Percentiles rank a stretch among this genome's conserved stretches.
These are phyloP conservation scores for Pseudopipra pipra DNA, from an alignment of 2,113 vertebrate species.

Conservation along the genomic window DNA sequence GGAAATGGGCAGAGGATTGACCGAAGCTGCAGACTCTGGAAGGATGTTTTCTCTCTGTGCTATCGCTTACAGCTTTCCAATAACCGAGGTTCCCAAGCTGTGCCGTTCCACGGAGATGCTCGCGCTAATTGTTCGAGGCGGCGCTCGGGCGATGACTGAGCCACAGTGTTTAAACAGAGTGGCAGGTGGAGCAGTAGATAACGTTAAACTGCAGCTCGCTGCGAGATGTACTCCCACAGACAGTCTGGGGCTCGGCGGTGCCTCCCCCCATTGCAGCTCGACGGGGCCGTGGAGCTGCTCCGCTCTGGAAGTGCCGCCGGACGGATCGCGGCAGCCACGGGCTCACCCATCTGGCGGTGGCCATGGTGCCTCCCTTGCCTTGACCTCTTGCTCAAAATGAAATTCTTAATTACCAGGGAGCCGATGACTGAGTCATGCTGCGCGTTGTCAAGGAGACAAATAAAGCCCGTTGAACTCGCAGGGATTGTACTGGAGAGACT, in stretches of 20 bases:
- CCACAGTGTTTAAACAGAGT: not conserved
- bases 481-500: not conserved
- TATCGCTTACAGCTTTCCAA: not conserved
- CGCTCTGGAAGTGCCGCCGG: not conserved
- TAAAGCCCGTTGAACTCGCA: not conserved
- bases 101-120: not conserved
- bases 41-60: not conserved
- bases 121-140: not conserved
- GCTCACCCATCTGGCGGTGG: rapidly evolving
- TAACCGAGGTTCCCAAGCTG: not conserved
- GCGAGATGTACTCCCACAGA: not conserved
- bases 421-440: not conserved
- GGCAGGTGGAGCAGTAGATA: slow-evolving; percentile 27
- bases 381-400: not conserved
- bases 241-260: not conserved
- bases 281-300: not conserved
- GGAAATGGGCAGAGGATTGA: not conserved
- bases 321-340: rapidly evolving
- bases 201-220: not conserved
- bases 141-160: not conserved
- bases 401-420: not conserved
- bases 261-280: not conserved
- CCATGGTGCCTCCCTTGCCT: rapidly evolving
- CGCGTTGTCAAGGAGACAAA: slow-evolving; percentile 12
- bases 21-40: not conserved